phyloP scores from a whole-genome alignment of 2,888 invertebrate species.

The Heliconius sara region DNA sequence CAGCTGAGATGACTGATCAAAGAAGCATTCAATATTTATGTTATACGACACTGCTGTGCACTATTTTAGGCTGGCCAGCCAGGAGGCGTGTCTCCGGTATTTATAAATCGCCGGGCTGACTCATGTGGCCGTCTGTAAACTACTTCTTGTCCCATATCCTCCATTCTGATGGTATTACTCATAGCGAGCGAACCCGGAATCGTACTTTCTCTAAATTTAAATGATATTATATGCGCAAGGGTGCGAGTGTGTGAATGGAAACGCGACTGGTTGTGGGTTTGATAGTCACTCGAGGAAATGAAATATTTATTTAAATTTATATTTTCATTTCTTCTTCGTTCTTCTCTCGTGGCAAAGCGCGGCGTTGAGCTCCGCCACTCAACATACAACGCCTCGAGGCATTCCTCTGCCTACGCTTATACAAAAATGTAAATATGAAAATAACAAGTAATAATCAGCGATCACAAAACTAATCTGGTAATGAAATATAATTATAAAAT shows the following conservation, averaged over 20 bases:
- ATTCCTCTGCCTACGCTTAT: too few species aligned
- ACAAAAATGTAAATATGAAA: background rate
- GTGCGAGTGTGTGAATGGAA: too few species aligned
- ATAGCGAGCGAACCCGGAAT: conserved; percentile 79
- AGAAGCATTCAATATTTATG: conserved; percentile 67
- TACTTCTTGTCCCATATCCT: conserved; percentile 81
- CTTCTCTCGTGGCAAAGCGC: too few species aligned
- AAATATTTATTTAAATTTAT: too few species aligned
- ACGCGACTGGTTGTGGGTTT: too few species aligned
- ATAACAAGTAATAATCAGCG: background rate
- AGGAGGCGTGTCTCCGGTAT: conserved; percentile 83
- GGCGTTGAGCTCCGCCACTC: too few species aligned
- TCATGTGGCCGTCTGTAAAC: conserved; percentile 79
- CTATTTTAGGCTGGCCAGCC: conserved; percentile 78
- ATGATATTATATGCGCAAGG: too few species aligned
- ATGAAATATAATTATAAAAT: background rate
- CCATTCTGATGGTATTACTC: conserved; percentile 77
- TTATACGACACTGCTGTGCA: conserved; percentile 74
- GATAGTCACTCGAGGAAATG: too few species aligned
- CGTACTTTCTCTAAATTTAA: conserved; percentile 53
- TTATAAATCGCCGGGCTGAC: conserved; percentile 76
- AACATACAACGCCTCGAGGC: too few species aligned
- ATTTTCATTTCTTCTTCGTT: too few species aligned
- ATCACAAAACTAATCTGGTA: background rate
- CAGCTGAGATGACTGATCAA: conserved; percentile 53